Evolutionary conservation across 1,140 invertebrate genomes (phyloP).

Genomic region (Chrysoperla carnea): DNA sequence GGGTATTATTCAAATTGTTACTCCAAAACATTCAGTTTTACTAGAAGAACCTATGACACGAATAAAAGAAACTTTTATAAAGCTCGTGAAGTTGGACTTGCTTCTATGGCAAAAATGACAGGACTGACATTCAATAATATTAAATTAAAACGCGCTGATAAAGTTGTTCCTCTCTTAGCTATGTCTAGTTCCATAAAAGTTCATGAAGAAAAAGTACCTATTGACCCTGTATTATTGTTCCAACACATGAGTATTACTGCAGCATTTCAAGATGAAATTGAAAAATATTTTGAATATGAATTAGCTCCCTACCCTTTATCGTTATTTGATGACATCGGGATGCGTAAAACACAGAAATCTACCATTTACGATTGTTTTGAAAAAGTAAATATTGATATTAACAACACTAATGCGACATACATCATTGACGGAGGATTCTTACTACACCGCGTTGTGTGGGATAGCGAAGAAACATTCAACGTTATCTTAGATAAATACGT

Average conservation of each 20-base stretch:
- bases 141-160: too few relatives aligned
- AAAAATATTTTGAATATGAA: conserved; percentile 21
- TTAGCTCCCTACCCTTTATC: conserved; percentile 16
- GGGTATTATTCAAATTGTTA: conserved; percentile 20
- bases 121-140: too few relatives aligned
- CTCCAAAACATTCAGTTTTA: conserved; percentile 14
- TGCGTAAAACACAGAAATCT: conserved; percentile 21
- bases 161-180: too few relatives aligned
- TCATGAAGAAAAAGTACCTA: too few relatives aligned
- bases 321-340: conserved; percentile 15
- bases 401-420: conserved; percentile 6
- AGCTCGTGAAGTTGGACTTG: too few relatives aligned
- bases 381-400: conserved; percentile 10
- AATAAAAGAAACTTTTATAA: too few relatives aligned
- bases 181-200: too few relatives aligned
- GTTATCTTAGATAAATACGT: conserved; percentile 13
- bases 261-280: conserved; percentile 12
- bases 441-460: conserved; percentile 13
- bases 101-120: conserved; percentile 11
- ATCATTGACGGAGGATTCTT: conserved; percentile 17
- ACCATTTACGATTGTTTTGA: conserved; percentile 16
- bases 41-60: conserved; percentile 7
- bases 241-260: too few relatives aligned
- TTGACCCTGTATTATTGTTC: too few relatives aligned
- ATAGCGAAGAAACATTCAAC: conserved; percentile 15